Evolutionary conservation across 2,888 invertebrate species (phyloP), one percentile per base, ranked within the genome.

Genomic region (Ferrisia virgata): DNA sequence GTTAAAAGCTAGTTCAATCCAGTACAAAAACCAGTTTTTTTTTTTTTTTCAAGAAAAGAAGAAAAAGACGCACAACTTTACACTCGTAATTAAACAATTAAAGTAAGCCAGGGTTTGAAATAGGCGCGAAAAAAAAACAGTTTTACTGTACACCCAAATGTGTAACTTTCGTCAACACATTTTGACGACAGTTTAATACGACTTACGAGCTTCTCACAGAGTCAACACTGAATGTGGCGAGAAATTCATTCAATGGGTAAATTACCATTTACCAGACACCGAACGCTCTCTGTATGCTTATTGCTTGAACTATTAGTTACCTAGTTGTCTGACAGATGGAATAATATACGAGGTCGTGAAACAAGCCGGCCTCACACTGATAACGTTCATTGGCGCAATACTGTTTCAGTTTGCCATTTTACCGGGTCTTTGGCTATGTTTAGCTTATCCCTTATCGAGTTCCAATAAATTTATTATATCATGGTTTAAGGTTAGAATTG

Each of bases 1-100:
- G 69, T 31, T 69, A 69, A 69, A 69, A 69, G 69, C 31, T 69
- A 31, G 69, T 69, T 69, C 31, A 33, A 69, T 69, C 69, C 69
- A 33, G 69, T 28, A 69, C 69, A 3, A 15, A 28, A 28, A 33
- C 31, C 31, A 69, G 69, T 69, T 31, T 31, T 11, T 58, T 22
- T n/a, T 40, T 40, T 11, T 40, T 47, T 53, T 22, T 22, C 22
- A 22, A 22, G 53, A 53, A 9, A 5, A 53, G 22, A 53, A 53
- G 22, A 53, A 22, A n/a, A n/a, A n/a, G n/a, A n/a, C n/a, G n/a
- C n/a, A n/a, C n/a, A n/a, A n/a, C n/a, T n/a, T n/a, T n/a, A 58
- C 25, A 33, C 69, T 6, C n/a, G 31, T 69, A 69, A 69, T 69
- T 69, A 69, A 69, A 28, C 69, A 69, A 69, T 69, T 69, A 15